Conservation (phyloP, 2,888 invertebrate species). For the Mesochorus sp. region DNA sequence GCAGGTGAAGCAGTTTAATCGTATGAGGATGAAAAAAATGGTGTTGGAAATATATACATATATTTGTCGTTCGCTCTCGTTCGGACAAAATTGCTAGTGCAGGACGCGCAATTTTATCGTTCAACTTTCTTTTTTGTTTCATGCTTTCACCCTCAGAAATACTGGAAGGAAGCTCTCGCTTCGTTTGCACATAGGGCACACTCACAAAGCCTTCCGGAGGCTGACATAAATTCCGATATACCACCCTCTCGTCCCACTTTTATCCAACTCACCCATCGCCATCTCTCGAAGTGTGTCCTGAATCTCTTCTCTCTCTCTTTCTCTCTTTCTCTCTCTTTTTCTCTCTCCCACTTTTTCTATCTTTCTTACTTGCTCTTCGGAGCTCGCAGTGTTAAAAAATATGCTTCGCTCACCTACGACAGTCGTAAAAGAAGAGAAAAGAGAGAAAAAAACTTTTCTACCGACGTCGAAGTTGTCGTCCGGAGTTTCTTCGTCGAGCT, state of each 20-base stretch:
- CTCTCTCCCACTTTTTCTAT: conserved; percentile 25
- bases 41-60: conserved; percentile 34
- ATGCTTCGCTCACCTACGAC: conserved; percentile 61
- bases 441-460: conserved; percentile 48
- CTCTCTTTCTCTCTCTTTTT: conserved; percentile 19
- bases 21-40: conserved; percentile 14
- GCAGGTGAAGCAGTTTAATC: neutral
- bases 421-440: conserved; percentile 58
- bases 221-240: conserved; percentile 64
- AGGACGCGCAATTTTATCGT: conserved; percentile 60
- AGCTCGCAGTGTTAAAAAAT: conserved; percentile 57
- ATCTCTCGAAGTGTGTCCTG: neutral
- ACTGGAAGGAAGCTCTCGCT: conserved; percentile 24
- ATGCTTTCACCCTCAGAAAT: conserved; percentile 15
- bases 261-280: conserved; percentile 22
- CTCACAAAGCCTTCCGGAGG: conserved; percentile 41
- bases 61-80: conserved; percentile 37
- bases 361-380: conserved; percentile 6
- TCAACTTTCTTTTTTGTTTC: conserved; percentile 49
- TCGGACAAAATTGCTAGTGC: conserved; percentile 51
- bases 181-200: conserved; percentile 41
- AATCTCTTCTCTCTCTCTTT: conserved; percentile 24
- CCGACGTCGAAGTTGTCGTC: conserved; percentile 55
- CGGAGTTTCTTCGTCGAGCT: conserved; percentile 53
- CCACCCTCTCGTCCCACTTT: conserved; percentile 47